These are phyloP conservation scores for Sceloporus tristichus DNA, from an alignment of 2,113 vertebrate species.

Conservation along the genomic window DNA sequence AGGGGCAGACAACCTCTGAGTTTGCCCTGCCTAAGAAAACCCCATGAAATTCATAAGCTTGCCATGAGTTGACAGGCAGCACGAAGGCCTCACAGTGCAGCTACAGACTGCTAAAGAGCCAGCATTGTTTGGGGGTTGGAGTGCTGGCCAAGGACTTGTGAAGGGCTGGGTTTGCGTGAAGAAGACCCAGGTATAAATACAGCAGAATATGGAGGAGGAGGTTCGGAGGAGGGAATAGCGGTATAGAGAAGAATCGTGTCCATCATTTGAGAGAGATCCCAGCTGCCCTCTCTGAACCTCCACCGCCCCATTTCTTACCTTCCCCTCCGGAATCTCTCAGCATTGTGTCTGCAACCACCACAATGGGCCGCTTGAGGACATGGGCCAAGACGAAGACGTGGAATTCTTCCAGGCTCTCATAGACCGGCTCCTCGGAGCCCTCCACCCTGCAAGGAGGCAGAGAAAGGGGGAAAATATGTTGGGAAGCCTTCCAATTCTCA, in stretches of 20 bases:
- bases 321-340: constrained; percentile 96
- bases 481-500: not conserved
- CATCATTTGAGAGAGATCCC: not conserved
- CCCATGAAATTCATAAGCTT: too few relatives aligned
- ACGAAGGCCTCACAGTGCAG: too few relatives aligned
- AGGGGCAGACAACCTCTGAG: too few relatives aligned
- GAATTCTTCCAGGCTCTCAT: constrained; percentile 97
- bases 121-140: too few relatives aligned
- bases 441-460: constrained; percentile 75
- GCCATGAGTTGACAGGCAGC: too few relatives aligned
- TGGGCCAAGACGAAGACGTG: constrained; percentile 97
- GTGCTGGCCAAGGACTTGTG: too few relatives aligned
- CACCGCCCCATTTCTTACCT: constrained; percentile 73
- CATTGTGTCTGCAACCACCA: constrained; percentile 98
- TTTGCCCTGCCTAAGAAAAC: too few relatives aligned
- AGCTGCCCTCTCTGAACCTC: not conserved
- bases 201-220: not conserved
- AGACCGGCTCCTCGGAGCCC: constrained; percentile 92
- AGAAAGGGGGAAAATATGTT: not conserved
- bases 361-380: constrained; percentile 90
- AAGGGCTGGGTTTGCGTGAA: too few relatives aligned
- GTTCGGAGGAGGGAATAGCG: not conserved
- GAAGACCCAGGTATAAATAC: too few relatives aligned
- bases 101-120: too few relatives aligned
- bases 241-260: not conserved